Conservation (phyloP, 2,797 vertebrate species). For the Natrix natrix region DNA sequence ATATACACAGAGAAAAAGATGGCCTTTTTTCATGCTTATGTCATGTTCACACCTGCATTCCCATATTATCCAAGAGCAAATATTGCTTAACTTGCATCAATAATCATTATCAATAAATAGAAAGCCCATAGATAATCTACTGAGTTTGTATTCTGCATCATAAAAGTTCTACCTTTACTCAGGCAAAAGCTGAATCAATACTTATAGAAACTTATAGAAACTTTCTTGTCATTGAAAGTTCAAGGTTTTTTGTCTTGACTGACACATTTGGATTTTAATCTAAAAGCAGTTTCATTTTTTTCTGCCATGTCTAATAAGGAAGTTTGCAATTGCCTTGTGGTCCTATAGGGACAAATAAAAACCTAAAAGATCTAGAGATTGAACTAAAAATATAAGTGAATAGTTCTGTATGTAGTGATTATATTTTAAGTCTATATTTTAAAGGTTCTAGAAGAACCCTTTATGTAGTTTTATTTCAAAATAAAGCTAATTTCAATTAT, state of each 20-base stretch:
- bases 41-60: background rate
- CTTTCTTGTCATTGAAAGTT: background rate
- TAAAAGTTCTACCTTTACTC: background rate
- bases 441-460: background rate
- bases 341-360: background rate
- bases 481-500: background rate
- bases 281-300: background rate
- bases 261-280: slow-evolving; percentile 9
- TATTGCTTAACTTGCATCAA: background rate
- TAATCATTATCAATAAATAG: background rate
- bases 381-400: background rate
- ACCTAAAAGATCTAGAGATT: background rate
- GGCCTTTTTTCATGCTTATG: background rate
- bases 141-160: background rate
- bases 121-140: background rate
- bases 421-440: background rate
- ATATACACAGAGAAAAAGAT: background rate
- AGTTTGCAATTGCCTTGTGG: background rate
- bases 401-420: background rate
- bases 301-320: slow-evolving; percentile 9
- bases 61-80: background rate
- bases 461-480: too few relatives aligned
- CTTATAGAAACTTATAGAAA: background rate
- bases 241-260: slow-evolving; percentile 6
- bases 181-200: background rate